phyloP scores from a whole-genome alignment of 2,888 invertebrate species.

The Orthosia gracilis region DNA sequence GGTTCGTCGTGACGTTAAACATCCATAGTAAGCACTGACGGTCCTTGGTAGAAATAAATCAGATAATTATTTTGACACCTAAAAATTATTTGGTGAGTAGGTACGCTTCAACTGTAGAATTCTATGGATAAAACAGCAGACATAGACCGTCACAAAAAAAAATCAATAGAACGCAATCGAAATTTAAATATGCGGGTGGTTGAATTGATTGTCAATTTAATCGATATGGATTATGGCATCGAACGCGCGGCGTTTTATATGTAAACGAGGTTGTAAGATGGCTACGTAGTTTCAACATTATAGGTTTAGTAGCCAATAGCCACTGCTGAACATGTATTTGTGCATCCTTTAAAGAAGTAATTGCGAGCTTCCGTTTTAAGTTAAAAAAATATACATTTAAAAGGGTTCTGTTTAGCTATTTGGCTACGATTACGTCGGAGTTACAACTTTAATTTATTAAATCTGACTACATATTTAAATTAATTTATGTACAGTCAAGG shows the following conservation, averaged over 20 bases:
- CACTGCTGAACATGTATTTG: background rate
- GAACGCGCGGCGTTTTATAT: slow-evolving; percentile 38
- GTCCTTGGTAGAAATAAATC: too few species aligned
- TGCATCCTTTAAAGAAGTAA: background rate
- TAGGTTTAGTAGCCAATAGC: background rate
- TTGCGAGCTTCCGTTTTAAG: background rate
- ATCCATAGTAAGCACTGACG: too few species aligned
- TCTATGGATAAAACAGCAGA: background rate
- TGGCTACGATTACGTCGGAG: background rate
- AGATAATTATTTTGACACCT: too few species aligned
- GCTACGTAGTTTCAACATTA: background rate
- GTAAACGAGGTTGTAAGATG: slow-evolving; percentile 25
- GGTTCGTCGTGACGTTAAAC: too few species aligned
- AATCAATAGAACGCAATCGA: slow-evolving; percentile 16
- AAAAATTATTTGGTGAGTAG: too few species aligned
- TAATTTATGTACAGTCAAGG: too few species aligned
- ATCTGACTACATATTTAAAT: background rate
- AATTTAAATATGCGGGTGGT: slow-evolving; percentile 56
- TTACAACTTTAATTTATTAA: background rate
- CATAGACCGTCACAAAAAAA: background rate
- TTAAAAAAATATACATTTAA: background rate
- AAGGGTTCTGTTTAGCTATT: background rate
- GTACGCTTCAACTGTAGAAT: background rate
- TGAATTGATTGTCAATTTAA: slow-evolving; percentile 44
- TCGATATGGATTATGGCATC: slow-evolving; percentile 25